Conservation (phyloP, 2,888 invertebrate genomes). For the Xestoiulus laeticollis region DNA sequence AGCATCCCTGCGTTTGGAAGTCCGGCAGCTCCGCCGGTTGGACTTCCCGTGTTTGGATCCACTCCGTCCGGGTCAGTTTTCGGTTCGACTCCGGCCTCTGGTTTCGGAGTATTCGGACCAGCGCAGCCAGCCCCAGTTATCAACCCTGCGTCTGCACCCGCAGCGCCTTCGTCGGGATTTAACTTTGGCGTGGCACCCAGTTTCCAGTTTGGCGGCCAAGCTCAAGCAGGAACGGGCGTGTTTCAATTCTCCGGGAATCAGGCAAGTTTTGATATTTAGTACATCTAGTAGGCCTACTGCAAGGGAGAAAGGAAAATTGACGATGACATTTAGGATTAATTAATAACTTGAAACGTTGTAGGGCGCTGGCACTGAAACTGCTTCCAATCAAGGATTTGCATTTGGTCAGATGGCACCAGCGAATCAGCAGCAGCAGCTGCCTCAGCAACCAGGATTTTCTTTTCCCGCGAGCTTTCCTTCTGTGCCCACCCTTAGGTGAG, state of each 20-base stretch:
- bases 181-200: not conserved
- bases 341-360: not conserved
- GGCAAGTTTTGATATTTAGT: not conserved
- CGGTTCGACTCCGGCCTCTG: not conserved
- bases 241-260: constrained; percentile 47
- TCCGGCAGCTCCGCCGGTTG: not conserved
- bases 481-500: not conserved
- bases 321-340: not conserved
- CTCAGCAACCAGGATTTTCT: not conserved
- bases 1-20: constrained; percentile 12
- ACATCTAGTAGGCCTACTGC: not conserved
- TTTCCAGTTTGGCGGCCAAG: constrained; percentile 42
- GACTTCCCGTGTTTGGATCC: not conserved
- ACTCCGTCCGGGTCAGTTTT: not conserved
- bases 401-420: constrained; percentile 31
- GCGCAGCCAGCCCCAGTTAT: not conserved
- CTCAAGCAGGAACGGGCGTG: not conserved
- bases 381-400: constrained; percentile 47
- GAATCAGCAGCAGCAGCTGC: not conserved
- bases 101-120: not conserved
- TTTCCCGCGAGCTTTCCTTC: not conserved
- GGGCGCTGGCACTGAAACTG: not conserved
- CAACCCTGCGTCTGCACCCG: not conserved
- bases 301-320: not conserved
- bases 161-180: not conserved